phyloP scores from a whole-genome alignment of 2,888 invertebrate species.

The Spatulosminthurus flaviceps region DNA sequence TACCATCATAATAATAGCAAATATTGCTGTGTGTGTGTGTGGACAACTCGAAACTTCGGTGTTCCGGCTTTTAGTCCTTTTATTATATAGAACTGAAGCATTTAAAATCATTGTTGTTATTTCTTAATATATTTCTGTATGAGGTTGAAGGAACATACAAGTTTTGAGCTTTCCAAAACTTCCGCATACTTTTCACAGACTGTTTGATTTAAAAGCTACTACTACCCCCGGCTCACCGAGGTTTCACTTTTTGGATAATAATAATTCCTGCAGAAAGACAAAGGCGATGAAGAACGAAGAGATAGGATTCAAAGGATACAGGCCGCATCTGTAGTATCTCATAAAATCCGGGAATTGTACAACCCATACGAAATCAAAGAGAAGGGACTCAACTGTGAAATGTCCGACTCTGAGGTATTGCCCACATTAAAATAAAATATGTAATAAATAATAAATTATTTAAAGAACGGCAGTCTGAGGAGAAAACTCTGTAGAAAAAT shows the following conservation, averaged over 20 bases:
- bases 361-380: slow-evolving; percentile 30
- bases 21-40: too few relatives aligned
- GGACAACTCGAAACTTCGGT: background rate
- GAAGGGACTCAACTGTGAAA: slow-evolving; percentile 14
- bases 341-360: slow-evolving; percentile 25
- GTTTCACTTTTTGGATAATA: background rate
- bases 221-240: background rate
- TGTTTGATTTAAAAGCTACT: background rate
- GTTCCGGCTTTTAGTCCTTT: too few relatives aligned
- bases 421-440: too few relatives aligned
- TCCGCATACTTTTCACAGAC: background rate
- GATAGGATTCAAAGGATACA: slow-evolving; percentile 34
- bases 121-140: too few relatives aligned
- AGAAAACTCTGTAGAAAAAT: too few relatives aligned
- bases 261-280: slow-evolving; percentile 16
- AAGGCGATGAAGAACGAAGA: background rate
- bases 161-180: background rate
- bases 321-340: slow-evolving; percentile 19
- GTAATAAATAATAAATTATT: too few relatives aligned
- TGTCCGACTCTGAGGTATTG: slow-evolving; percentile 36
- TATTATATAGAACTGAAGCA: too few relatives aligned
- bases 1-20: background rate
- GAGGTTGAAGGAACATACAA: too few relatives aligned
- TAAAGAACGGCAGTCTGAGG: too few relatives aligned
- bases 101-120: too few relatives aligned